Evolutionary conservation across 2,888 invertebrate species (phyloP).

Genomic region (Leucophora obtusa): DNA sequence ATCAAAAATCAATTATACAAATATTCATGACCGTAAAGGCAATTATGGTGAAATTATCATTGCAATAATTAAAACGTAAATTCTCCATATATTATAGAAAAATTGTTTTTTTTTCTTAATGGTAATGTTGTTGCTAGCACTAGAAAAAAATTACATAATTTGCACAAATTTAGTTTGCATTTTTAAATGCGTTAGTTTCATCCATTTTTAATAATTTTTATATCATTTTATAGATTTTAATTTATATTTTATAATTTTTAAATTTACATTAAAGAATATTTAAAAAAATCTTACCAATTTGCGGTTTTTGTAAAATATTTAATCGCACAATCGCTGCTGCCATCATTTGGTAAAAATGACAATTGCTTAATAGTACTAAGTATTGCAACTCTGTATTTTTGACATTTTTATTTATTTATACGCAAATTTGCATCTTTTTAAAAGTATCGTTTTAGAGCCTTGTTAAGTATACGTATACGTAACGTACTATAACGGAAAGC

Average conservation of each 20-base stretch:
- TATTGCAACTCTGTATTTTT: background rate
- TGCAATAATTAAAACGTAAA: slow-evolving; percentile 17
- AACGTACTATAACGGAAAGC: too few species aligned
- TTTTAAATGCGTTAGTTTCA: background rate
- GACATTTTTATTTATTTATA: too few species aligned
- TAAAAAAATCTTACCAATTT: slow-evolving; percentile 82
- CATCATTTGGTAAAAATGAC: slow-evolving; percentile 78
- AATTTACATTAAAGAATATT: slow-evolving; percentile 61
- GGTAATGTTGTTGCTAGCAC: slow-evolving; percentile 67
- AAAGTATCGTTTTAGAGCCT: too few species aligned
- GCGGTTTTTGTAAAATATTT: slow-evolving; percentile 81
- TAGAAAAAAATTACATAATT: slow-evolving; percentile 64
- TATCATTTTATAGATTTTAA: background rate
- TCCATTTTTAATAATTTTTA: background rate
- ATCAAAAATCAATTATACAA: background rate
- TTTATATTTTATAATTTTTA: background rate
- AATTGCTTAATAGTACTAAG: background rate
- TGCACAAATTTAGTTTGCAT: slow-evolving; percentile 12
- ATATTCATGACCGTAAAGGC: background rate
- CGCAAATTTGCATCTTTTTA: too few species aligned
- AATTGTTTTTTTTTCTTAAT: slow-evolving; percentile 25
- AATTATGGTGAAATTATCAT: slow-evolving; percentile 20
- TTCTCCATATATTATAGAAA: slow-evolving; percentile 20
- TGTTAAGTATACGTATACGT: too few species aligned
- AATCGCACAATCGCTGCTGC: slow-evolving; percentile 86